Conservation (phyloP, 2,797 vertebrate species). For the Tachyglossus aculeatus region DNA sequence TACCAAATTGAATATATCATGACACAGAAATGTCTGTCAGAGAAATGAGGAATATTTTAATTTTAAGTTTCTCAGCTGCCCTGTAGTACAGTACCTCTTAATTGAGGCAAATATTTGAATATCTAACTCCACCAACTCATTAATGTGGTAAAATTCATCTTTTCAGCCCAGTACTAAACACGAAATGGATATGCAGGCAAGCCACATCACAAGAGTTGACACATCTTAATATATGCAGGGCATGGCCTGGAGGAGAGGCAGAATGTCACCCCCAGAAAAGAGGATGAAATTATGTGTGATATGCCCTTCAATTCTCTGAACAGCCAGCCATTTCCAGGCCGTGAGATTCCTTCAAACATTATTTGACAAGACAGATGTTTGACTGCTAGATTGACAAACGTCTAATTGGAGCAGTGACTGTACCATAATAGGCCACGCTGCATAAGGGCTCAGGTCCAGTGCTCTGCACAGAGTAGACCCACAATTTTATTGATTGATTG, state of each 20-base stretch:
- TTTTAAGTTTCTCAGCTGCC: background rate
- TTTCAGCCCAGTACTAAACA: background rate
- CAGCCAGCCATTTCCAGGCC: conserved; percentile 46
- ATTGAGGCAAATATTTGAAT: background rate
- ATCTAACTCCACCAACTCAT: background rate
- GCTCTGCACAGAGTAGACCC: background rate
- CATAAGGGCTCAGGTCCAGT: background rate
- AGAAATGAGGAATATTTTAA: background rate
- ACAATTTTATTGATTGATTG: background rate
- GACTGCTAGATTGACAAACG: conserved; percentile 31
- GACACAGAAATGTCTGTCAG: background rate
- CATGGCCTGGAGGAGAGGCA: conserved; percentile 8
- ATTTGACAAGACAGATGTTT: conserved; percentile 54
- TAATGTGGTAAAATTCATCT: background rate
- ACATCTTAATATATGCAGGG: conserved; percentile 28
- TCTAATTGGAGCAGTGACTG: conserved; percentile 8
- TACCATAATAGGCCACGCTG: background rate
- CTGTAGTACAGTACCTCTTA: background rate
- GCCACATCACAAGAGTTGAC: conserved; percentile 38
- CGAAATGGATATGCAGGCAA: background rate
- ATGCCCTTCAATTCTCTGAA: conserved; percentile 53
- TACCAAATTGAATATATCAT: too few relatives aligned
- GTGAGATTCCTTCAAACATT: conserved; percentile 42
- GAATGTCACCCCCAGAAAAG: conserved; percentile 30
- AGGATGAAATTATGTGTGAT: conserved; percentile 43